Conservation (phyloP, 64 coral and sea anemone genomes). For the Dendrophyllia cribrosa region DNA sequence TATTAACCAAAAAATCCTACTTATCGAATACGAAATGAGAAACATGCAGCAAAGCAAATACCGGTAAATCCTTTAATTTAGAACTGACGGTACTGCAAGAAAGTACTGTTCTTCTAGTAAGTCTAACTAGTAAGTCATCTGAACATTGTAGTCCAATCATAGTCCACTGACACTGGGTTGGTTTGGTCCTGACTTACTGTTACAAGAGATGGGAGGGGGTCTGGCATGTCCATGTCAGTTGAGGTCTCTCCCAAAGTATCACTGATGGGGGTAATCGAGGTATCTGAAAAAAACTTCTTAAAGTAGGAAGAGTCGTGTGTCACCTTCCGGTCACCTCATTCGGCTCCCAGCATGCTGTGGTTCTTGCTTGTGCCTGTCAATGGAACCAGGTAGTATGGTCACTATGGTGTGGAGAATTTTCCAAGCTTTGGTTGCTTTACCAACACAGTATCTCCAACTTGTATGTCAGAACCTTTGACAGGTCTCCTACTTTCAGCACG, state of each 20-base stretch:
- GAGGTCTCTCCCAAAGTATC: neutral
- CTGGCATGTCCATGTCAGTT: neutral
- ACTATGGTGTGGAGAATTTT: too few species aligned
- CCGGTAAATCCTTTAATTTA: too few species aligned
- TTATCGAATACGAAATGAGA: neutral
- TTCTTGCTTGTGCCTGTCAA: constrained; percentile 47
- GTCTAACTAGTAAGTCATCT: too few species aligned
- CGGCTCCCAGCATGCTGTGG: constrained; percentile 52
- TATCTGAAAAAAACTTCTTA: neutral
- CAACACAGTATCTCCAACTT: neutral
- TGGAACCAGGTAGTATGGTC: neutral
- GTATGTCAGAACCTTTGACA: constrained; percentile 27
- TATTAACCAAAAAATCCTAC: neutral
- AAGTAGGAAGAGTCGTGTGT: too few species aligned
- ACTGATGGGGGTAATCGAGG: neutral
- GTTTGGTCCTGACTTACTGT: neutral
- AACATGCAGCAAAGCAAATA: too few species aligned
- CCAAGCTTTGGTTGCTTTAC: too few species aligned
- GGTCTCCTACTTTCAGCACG: constrained; percentile 33
- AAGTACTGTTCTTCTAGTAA: too few species aligned
- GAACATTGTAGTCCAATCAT: neutral
- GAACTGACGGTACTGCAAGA: too few species aligned
- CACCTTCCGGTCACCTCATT: neutral
- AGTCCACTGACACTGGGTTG: too few species aligned
- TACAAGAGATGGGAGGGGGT: neutral